Evolutionary conservation across 2,797 vertebrate genomes (phyloP), one percentile per base, ranked within the genome.

Genomic region (Synaphobranchus kaupii): DNA sequence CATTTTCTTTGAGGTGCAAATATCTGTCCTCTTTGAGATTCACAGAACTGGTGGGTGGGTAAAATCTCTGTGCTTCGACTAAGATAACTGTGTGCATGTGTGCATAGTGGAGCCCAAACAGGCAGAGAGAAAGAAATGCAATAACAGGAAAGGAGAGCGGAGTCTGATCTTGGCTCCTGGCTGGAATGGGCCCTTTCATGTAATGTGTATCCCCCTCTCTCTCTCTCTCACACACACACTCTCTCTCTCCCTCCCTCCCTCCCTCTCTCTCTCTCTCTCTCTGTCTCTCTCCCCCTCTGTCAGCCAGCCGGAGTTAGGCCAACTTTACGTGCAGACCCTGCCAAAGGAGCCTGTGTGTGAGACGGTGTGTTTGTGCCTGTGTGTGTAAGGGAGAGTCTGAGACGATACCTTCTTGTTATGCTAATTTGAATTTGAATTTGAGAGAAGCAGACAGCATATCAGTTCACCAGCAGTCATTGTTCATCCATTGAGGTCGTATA

Each of bases 281-380:
- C 22, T 50, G 76, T n/a, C n/a, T n/a, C n/a, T n/a, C n/a, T n/a
- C n/a, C n/a, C 76, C 48, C 44, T 48, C 22, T 80, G 76, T 80
- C 76, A 80, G 76, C 76, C 76, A 80, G 47, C 25, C 20, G 44
- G 76, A 80, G 44, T 80, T 20, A 47, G n/a, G 28, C 90, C 56
- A 94, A 93, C 92, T 93, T 92, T 94, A 94, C 91, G 93, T 90
- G 92, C 91, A 89, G 31, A 54, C 6, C 25, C 13, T 39, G 54
- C 50, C 52, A 87, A 76, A 44, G 58, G 31, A 6, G 52, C 44
- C 20, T 82, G 34, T 80, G 48, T 84, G 52, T 84, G 83, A 60
- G 83, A 8, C 9, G n/a, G 83, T 56, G 66, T 85, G 84, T 85
- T 60, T 85, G 84, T 78, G 68, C 76, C 28, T 58, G 71, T 56